Evolutionary conservation across 1,140 invertebrate genomes (phyloP).

Genomic region (Drosophila baimaii): DNA sequence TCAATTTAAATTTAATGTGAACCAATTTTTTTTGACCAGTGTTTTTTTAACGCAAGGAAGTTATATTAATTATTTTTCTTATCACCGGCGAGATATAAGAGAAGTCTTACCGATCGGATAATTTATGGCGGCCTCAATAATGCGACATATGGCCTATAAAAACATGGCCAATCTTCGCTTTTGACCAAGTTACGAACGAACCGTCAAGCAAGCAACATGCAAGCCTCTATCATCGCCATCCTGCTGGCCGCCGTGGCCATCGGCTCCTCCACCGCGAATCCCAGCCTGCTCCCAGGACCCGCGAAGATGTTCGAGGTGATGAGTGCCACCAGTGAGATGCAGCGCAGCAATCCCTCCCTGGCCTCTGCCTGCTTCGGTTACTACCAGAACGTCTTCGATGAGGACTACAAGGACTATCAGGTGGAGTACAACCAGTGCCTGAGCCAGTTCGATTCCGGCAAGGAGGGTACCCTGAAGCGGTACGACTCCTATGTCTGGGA

Average conservation of each 20-base stretch:
- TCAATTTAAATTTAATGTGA: not conserved
- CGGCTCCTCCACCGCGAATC: constrained; percentile 16
- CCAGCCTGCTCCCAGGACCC: constrained; percentile 31
- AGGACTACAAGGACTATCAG: constrained; percentile 30
- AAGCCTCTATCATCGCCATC: constrained; percentile 5
- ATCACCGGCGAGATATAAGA: constrained; percentile 32
- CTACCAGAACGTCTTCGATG: constrained; percentile 43
- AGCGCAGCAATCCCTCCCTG: constrained; percentile 38
- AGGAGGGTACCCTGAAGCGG: not conserved
- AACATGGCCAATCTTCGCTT: constrained; percentile 6
- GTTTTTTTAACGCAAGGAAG: not conserved
- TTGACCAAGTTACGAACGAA: constrained; percentile 43
- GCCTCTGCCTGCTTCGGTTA: constrained; percentile 48
- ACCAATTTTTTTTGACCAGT: not conserved
- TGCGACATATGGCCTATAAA: constrained; percentile 16
- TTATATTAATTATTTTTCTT: constrained; percentile 16
- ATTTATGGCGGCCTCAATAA: constrained; percentile 1
- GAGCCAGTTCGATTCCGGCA: not conserved
- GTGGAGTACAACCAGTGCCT: constrained; percentile 32
- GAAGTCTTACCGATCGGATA: constrained; percentile 2
- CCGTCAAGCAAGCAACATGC: constrained; percentile 36
- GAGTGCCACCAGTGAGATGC: constrained; percentile 43
- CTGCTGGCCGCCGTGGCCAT: constrained; percentile 39
- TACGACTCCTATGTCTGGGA: constrained; percentile 18
- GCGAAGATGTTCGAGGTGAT: constrained; percentile 58